Conservation (phyloP, 92 coral and sea anemone genomes). For the Bergia sp. region DNA sequence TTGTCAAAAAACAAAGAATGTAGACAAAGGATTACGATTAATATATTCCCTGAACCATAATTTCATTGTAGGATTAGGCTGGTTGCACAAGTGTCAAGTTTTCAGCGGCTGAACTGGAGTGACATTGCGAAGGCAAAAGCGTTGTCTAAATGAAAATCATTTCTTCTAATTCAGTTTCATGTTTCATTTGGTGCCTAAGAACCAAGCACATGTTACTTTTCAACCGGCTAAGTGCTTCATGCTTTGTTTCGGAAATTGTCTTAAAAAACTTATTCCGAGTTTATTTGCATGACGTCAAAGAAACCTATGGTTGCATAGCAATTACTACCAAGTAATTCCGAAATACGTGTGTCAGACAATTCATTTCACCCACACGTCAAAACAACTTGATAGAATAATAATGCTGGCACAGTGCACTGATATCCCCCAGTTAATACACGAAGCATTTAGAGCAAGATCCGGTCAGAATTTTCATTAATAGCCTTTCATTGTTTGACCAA, state of each 20-base stretch:
- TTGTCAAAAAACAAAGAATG: neutral
- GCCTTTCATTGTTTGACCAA: conserved; percentile 15
- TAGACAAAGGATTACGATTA: neutral
- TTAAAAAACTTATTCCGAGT: neutral
- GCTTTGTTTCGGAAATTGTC: neutral
- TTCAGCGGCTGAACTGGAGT: neutral
- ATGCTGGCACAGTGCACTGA: neutral
- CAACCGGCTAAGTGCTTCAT: neutral
- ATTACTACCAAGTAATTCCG: conserved; percentile 8
- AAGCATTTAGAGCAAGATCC: conserved; percentile 7
- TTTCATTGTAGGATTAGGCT: conserved; percentile 19
- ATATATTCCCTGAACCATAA: neutral
- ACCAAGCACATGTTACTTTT: neutral
- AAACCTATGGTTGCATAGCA: conserved; percentile 1
- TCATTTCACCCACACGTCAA: neutral
- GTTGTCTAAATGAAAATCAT: neutral
- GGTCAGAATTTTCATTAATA: conserved; percentile 17
- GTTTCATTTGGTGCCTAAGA: neutral
- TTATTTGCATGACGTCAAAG: conserved; percentile 23
- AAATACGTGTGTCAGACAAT: conserved; percentile 10
- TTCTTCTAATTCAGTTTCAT: neutral
- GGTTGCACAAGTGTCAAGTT: neutral
- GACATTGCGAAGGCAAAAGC: neutral
- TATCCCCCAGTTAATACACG: conserved; percentile 1
- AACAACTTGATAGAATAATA: neutral